These are phyloP conservation scores for Drosophila mettleri DNA, from an alignment of 2,888 invertebrate species.

Conservation along the genomic window DNA sequence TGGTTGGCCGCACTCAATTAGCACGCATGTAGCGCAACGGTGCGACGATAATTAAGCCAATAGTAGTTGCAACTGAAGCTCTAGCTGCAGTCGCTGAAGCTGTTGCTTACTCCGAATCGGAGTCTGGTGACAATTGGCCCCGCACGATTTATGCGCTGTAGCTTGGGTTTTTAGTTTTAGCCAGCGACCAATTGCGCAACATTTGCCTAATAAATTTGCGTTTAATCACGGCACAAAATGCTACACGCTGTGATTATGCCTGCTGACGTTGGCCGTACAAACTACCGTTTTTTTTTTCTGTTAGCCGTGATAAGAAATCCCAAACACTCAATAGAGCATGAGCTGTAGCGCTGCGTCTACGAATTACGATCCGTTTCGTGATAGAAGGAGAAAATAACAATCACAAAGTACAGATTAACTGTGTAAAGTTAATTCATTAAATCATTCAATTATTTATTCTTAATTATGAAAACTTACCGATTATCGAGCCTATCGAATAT, in stretches of 20 bases:
- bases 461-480: background rate
- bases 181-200: slow-evolving; percentile 62
- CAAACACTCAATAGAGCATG: background rate
- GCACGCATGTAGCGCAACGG: slow-evolving; percentile 81
- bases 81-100: background rate
- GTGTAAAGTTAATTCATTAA: background rate
- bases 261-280: slow-evolving; percentile 21
- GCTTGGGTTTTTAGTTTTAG: slow-evolving; percentile 4
- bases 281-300: slow-evolving; percentile 45
- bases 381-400: slow-evolving; percentile 32
- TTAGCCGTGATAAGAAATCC: slow-evolving; percentile 30
- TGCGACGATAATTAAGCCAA: slow-evolving; percentile 72
- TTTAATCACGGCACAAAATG: slow-evolving; percentile 73
- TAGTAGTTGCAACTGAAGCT: slow-evolving; percentile 13
- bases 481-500: slow-evolving; percentile 34
- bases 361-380: slow-evolving; percentile 18
- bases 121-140: slow-evolving; percentile 70
- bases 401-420: slow-evolving; percentile 22
- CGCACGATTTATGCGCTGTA: slow-evolving; percentile 64
- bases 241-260: slow-evolving; percentile 70
- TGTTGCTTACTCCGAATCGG: slow-evolving; percentile 6
- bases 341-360: background rate
- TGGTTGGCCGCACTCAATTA: slow-evolving; percentile 73
- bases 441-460: too few species aligned
- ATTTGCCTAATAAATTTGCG: slow-evolving; percentile 72